Conservation (phyloP, 2,888 invertebrate species). For the Catocala fraxini region DNA sequence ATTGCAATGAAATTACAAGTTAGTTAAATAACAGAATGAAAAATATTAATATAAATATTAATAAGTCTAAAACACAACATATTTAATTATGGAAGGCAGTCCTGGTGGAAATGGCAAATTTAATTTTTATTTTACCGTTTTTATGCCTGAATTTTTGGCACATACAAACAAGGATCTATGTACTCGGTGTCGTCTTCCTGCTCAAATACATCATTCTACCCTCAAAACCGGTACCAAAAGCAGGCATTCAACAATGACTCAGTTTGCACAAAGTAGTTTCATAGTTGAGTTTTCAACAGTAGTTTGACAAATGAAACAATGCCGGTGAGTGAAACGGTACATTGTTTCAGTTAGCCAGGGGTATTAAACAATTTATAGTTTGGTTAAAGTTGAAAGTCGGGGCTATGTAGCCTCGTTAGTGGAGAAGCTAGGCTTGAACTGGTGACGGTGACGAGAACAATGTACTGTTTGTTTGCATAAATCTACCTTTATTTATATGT, state of each 20-base stretch:
- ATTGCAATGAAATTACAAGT: too few species aligned
- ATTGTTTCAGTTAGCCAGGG: constrained; percentile 38
- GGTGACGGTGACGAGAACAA: background rate
- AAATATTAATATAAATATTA: too few species aligned
- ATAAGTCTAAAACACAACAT: too few species aligned
- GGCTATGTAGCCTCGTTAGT: constrained; percentile 5
- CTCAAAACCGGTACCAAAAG: background rate
- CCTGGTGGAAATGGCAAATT: too few species aligned
- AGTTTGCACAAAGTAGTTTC: constrained; percentile 26
- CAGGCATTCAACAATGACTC: constrained; percentile 2
- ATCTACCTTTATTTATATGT: background rate
- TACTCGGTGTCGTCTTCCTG: too few species aligned
- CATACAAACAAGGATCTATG: too few species aligned
- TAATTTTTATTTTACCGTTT: too few species aligned
- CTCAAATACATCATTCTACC: background rate
- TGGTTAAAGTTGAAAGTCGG: constrained; percentile 12
- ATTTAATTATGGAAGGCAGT: too few species aligned
- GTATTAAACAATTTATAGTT: constrained; percentile 40
- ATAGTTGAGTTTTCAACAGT: constrained; percentile 32
- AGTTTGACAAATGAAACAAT: constrained; percentile 38
- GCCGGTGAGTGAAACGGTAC: constrained; percentile 18
- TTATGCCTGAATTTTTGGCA: too few species aligned
- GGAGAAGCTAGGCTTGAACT: background rate
- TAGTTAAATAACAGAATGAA: too few species aligned
- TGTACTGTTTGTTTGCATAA: background rate